Evolutionary conservation across 2,113 vertebrate species (phyloP), one percentile per base, ranked within the genome.

Genomic region (Amblyornis subalaris): DNA sequence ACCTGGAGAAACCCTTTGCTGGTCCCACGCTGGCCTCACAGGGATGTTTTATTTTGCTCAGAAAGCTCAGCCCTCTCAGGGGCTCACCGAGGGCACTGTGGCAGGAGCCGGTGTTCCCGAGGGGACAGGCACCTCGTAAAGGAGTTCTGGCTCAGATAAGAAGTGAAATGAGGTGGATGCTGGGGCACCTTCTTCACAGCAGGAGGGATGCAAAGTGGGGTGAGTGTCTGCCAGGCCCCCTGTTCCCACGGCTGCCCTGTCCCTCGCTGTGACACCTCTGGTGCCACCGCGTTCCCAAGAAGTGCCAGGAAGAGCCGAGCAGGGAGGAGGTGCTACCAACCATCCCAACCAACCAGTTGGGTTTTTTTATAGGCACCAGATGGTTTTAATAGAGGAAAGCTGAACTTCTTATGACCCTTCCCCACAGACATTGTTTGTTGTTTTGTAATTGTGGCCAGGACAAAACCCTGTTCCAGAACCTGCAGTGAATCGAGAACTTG

Each of bases 321-420:
- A 1, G 70, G 57, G 77, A 95, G 96, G 93, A 95, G 89, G 79
- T 95, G 88, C 77, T 78, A 73, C 90, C 95, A 94, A 57, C 77
- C 92, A 88, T 86, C 80, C 61, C 72, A 94, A 91, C 89, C 85
- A 95, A 85, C 86, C 80, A 70, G 76, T 96, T 87, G 90, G 88
- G 47, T 4, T 45, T 90, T 88, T 96, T 97, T 82, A 95, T 95
- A 89, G 94, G 89, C 91, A 18, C 91, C 96, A 96, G 95, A 95
- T 97, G 96, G 95, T 96, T 96, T 95, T 91, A 96, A 95, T 95
- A 94, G 92, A 95, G 75, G 93, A 95, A 94, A 95, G 90, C 95
- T 96, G 89, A 97, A 91, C 94, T 96, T 89, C 89, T 95, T 94
- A 51, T 93, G 94, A 95, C 92, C 92, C 90, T 96, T 92, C 93